phyloP scores from a whole-genome alignment of 2,113 vertebrate species.

The Herpetotheres cachinnans region DNA sequence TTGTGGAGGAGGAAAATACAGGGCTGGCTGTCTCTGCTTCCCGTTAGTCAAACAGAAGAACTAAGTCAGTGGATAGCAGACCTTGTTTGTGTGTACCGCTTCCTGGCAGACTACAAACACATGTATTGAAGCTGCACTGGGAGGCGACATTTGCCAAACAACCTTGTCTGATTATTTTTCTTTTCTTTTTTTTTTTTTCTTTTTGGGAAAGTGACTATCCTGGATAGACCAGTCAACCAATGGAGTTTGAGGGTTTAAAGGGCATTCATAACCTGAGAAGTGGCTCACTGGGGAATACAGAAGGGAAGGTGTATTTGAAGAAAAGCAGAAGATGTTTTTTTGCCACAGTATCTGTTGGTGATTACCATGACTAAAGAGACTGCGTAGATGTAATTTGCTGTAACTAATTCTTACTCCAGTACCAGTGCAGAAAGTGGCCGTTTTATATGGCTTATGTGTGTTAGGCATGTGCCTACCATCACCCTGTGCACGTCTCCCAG shows the following conservation, averaged over 20 bases:
- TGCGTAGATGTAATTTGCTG: not conserved
- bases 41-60: not conserved
- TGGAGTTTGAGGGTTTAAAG: not conserved
- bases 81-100: not conserved
- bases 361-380: not conserved
- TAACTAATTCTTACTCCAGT: not conserved
- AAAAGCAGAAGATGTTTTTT: not conserved
- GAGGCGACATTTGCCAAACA: rapidly evolving
- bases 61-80: not conserved
- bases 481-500: not conserved
- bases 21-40: not conserved
- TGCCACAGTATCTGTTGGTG: not conserved
- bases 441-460: not conserved
- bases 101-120: not conserved
- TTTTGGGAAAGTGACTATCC: not conserved
- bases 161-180: not conserved
- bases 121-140: rapidly evolving
- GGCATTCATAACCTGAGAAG: not conserved
- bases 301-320: not conserved
- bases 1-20: rapidly evolving
- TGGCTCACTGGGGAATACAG: not conserved
- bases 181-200: not conserved
- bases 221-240: not conserved
- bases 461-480: not conserved
- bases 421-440: not conserved